phyloP scores from a whole-genome alignment of 1,140 invertebrate genomes.

The Solenopsis fugax region DNA sequence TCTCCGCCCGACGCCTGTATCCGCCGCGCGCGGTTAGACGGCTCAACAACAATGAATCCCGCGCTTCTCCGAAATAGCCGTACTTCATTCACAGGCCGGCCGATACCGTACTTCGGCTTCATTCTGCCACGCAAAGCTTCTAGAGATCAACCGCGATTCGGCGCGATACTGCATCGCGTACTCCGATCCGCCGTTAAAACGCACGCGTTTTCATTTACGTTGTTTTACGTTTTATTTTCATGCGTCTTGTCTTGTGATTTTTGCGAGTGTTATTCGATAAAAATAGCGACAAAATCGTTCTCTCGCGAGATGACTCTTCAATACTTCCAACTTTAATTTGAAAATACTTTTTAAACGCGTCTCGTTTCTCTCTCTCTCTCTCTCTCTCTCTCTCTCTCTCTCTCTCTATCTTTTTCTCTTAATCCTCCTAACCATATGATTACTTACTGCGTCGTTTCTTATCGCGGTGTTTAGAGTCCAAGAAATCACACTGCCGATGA shows the following conservation, averaged over 20 bases:
- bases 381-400: background rate
- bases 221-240: too few relatives aligned
- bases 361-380: background rate
- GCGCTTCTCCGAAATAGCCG: background rate
- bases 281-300: background rate
- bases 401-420: background rate
- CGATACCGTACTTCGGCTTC: background rate
- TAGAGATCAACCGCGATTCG: background rate
- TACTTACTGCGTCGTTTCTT: background rate
- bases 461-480: background rate
- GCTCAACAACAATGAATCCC: too few relatives aligned
- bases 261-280: too few relatives aligned
- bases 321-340: background rate
- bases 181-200: background rate
- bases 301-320: background rate
- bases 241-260: background rate
- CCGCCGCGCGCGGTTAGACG: background rate
- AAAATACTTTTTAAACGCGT: background rate
- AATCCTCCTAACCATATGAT: background rate
- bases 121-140: background rate
- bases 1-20: background rate
- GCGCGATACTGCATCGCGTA: too few relatives aligned
- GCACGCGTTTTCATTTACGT: background rate
- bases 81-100: background rate
- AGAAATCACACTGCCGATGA: background rate